Evolutionary conservation across 2,888 invertebrate species (phyloP).

Genomic region (Ctena decussata): DNA sequence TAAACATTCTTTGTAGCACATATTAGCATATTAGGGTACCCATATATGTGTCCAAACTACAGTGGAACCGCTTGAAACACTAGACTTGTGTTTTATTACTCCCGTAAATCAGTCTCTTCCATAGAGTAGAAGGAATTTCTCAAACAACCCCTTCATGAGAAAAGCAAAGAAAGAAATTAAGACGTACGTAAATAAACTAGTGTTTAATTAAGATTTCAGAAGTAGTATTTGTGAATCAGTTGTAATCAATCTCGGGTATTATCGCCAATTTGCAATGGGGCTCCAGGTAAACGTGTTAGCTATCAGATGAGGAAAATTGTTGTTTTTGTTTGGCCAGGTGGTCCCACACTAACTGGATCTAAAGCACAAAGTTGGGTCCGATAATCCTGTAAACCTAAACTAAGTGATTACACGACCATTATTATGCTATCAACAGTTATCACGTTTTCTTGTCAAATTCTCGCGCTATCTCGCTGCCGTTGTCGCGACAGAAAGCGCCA

Average conservation of each 20-base stretch:
- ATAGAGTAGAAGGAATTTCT: slow-evolving; percentile 33
- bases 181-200: slow-evolving; percentile 58
- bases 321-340: slow-evolving; percentile 56
- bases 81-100: not conserved
- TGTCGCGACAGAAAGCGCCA: slow-evolving; percentile 48
- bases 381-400: slow-evolving; percentile 49
- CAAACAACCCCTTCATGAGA: slow-evolving; percentile 54
- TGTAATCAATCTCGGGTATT: slow-evolving; percentile 47
- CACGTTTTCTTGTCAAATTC: slow-evolving; percentile 65
- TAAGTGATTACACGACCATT: slow-evolving; percentile 55
- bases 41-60: too few relatives aligned
- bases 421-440: slow-evolving; percentile 65
- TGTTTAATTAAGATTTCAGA: slow-evolving; percentile 59
- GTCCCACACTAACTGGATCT: slow-evolving; percentile 23
- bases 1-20: too few relatives aligned
- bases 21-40: too few relatives aligned
- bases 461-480: slow-evolving; percentile 57
- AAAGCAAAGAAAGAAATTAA: slow-evolving; percentile 57
- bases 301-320: slow-evolving; percentile 7
- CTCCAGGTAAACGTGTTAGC: slow-evolving; percentile 1
- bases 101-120: not conserved
- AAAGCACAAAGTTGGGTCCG: slow-evolving; percentile 23
- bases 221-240: slow-evolving; percentile 47
- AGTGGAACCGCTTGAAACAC: too few relatives aligned
- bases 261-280: slow-evolving; percentile 33